A percentile compares a stretch with the other conserved stretches of the same genome.
These are phyloP conservation scores for Apomyelois bistriatella DNA, from an alignment of 2,888 invertebrate species.

Conservation along the genomic window DNA sequence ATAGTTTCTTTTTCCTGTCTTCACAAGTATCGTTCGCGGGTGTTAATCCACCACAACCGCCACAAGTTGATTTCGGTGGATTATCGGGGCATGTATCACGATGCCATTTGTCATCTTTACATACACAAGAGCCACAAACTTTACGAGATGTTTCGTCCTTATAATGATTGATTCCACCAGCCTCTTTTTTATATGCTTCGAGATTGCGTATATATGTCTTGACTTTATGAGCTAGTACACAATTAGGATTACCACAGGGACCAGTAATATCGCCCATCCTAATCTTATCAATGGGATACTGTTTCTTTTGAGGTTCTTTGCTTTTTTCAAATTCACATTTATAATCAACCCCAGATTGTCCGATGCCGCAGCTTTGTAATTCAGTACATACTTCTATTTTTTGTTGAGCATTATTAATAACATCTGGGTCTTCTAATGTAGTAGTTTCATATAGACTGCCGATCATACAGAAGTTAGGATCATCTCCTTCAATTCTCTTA, in stretches of 20 bases:
- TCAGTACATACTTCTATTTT: constrained; percentile 67
- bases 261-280: constrained; percentile 72
- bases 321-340: constrained; percentile 35
- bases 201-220: constrained; percentile 60
- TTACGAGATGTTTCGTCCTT: constrained; percentile 41
- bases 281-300: constrained; percentile 57
- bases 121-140: constrained; percentile 60
- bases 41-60: constrained; percentile 51
- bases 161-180: constrained; percentile 33
- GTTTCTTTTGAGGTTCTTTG: constrained; percentile 33
- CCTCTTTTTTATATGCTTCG: constrained; percentile 53
- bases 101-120: constrained; percentile 66
- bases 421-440: constrained; percentile 64
- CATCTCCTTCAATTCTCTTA: constrained; percentile 58
- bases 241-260: constrained; percentile 68
- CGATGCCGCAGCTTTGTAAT: constrained; percentile 53
- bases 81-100: constrained; percentile 53
- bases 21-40: constrained; percentile 52
- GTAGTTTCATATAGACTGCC: constrained; percentile 67
- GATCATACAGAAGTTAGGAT: constrained; percentile 67
- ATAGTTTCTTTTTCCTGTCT: constrained; percentile 42
- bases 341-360: constrained; percentile 26
- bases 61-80: constrained; percentile 34
- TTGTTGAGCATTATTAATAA: constrained; percentile 40
- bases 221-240: constrained; percentile 65